phyloP scores from a whole-genome alignment of 2,888 invertebrate species.

The Aleiodes testaceus region DNA sequence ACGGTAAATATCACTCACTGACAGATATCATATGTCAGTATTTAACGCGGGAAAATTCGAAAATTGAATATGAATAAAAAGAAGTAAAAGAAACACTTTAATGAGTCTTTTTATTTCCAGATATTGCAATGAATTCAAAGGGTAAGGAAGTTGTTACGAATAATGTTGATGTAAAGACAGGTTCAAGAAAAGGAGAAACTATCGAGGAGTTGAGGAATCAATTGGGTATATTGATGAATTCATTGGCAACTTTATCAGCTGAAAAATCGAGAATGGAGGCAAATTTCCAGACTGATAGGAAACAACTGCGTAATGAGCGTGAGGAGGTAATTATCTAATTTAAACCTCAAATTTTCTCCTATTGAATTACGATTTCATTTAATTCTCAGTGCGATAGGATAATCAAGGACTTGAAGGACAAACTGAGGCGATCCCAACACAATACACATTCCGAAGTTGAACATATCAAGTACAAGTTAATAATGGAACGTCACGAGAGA shows the following conservation, averaged over 20 bases:
- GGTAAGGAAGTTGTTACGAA: not conserved
- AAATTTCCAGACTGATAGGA: slow-evolving; percentile 84
- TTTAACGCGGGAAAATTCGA: slow-evolving; percentile 10
- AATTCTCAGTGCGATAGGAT: slow-evolving; percentile 77
- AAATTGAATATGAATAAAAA: not conserved
- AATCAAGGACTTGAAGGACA: slow-evolving; percentile 77
- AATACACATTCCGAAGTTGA: slow-evolving; percentile 78
- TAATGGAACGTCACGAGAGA: slow-evolving; percentile 85
- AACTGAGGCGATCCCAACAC: slow-evolving; percentile 76
- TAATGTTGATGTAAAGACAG: not conserved
- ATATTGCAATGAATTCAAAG: slow-evolving; percentile 1
- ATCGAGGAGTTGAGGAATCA: slow-evolving; percentile 71
- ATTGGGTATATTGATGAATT: slow-evolving; percentile 79
- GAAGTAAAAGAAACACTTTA: no score
- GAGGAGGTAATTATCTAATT: slow-evolving; percentile 71
- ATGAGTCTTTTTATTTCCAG: not conserved
- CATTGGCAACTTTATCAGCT: slow-evolving; percentile 84
- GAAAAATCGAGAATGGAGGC: slow-evolving; percentile 91
- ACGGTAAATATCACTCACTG: slow-evolving; percentile 11
- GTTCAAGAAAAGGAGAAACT: slow-evolving; percentile 57
- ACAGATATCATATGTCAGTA: not conserved
- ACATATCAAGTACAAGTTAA: slow-evolving; percentile 82
- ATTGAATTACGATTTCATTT: slow-evolving; percentile 2
- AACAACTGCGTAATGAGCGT: slow-evolving; percentile 76
- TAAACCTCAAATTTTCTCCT: no score